Evolutionary conservation across 2,888 invertebrate genomes (phyloP), one percentile per base, ranked within the genome.

Genomic region (Luperina testacea): DNA sequence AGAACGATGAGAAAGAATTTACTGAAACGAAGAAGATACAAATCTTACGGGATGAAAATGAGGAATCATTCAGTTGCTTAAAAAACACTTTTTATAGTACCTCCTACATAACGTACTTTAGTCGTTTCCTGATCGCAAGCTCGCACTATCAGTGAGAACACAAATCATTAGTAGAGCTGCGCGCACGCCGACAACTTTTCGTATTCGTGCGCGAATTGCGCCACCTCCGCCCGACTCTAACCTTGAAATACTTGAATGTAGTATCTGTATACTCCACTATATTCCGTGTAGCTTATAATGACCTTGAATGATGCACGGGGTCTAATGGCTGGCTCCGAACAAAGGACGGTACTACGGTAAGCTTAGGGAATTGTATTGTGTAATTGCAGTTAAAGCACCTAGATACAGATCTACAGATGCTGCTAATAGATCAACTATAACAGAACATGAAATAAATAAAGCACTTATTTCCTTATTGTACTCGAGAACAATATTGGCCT

Each of bases 191-290:
- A 65, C 82, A 69, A 70, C 61, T 72, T 76, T 72, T 80, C 80
- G 65, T 65, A 51, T 75, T 72, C 71, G 78, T 72, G 76, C 78
- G 78, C 74, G 68, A 83, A 77, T 86, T 88, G 78, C 85, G 85
- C 81, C 88, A 87, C 79, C 76, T 74, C 69, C 51, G 77, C 64
- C 51, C 61, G 53, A 61, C 59, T 38, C n/a, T 69, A 72, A 78
- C 89, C 88, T 88, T 88, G 88, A 83, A 84, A 84, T 72, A 64
- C 70, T 67, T 80, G 78, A 80, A 84, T 80, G 76, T 85, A 80
- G 70, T 53, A n/a, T n/a, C n/a, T n/a, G n/a, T n/a, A 53, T 59
- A 82, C 24, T 72, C 72, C 38, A 72, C 80, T 67, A 45, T 70
- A 81, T 84, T 74, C 69, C 77, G 86, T 82, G 79, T 68, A 73